These are phyloP conservation scores for Channa striata DNA, from an alignment of 2,797 vertebrate species.

Conservation along the genomic window DNA sequence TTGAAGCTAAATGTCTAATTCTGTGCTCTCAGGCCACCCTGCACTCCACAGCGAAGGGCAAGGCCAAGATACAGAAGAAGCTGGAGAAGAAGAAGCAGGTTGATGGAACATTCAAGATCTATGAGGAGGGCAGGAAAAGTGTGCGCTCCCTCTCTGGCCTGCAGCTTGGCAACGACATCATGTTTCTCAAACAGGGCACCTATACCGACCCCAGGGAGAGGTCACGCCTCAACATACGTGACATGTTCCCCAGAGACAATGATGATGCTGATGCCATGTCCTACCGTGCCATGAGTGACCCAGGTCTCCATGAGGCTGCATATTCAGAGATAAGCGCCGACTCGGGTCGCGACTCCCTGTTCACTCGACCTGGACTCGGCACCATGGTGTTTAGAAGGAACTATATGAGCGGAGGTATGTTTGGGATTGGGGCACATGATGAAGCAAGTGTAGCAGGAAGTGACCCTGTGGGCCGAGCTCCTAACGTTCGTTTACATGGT, in stretches of 20 bases:
- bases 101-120: conserved; percentile 93
- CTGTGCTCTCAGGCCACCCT: conserved; percentile 86
- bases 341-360: conserved; percentile 92
- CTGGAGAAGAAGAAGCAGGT: conserved; percentile 93
- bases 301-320: conserved; percentile 86
- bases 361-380: conserved; percentile 93
- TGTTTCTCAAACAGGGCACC: conserved; percentile 93
- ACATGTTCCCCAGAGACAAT: conserved; percentile 87
- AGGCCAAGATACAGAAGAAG: conserved; percentile 92
- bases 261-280: conserved; percentile 84
- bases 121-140: conserved; percentile 92
- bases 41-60: conserved; percentile 90
- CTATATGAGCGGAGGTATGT: conserved; percentile 87
- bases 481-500: conserved; percentile 81
- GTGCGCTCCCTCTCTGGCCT: conserved; percentile 91
- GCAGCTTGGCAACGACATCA: conserved; percentile 91
- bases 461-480: conserved; percentile 63
- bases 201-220: conserved; percentile 86
- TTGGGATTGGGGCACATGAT: conserved; percentile 79
- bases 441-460: conserved; percentile 73
- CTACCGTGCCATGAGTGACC: conserved; percentile 90
- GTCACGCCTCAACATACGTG: conserved; percentile 88
- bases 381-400: conserved; percentile 96
- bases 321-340: conserved; percentile 93
- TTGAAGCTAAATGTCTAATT: neutral